phyloP scores from a whole-genome alignment of 2,797 vertebrate genomes.

The Mormyrus hasselquistii region DNA sequence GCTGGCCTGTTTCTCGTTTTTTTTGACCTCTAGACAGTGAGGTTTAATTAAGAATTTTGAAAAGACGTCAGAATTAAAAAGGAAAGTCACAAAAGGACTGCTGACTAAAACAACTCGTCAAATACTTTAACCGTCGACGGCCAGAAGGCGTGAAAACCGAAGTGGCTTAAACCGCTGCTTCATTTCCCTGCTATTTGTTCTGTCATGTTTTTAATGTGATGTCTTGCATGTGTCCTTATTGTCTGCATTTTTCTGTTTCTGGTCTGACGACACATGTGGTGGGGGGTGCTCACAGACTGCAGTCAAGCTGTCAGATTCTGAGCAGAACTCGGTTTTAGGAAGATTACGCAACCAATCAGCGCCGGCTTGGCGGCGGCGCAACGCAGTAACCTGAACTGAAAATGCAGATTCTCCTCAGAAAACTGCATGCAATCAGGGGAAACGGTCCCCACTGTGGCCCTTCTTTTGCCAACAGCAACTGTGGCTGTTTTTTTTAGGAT shows the following conservation, averaged over 20 bases:
- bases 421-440: background rate
- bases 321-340: background rate
- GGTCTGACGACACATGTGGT: background rate
- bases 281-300: background rate
- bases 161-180: background rate
- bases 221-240: background rate
- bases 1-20: background rate
- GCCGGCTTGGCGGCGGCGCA: background rate
- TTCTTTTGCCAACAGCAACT: background rate
- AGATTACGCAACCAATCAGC: background rate
- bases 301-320: background rate
- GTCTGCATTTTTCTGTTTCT: background rate
- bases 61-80: background rate
- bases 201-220: background rate
- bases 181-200: background rate
- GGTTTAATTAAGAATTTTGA: background rate
- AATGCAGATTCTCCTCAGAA: background rate
- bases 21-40: slow-evolving; percentile 12
- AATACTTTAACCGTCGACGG: background rate
- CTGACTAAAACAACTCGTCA: background rate
- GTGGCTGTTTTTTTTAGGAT: background rate
- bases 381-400: background rate
- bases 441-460: background rate
- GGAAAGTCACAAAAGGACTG: background rate
- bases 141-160: background rate